Evolutionary conservation across 2,888 invertebrate species (phyloP), one percentile per base, ranked within the genome.

Genomic region (Minunthozetes semirufus): DNA sequence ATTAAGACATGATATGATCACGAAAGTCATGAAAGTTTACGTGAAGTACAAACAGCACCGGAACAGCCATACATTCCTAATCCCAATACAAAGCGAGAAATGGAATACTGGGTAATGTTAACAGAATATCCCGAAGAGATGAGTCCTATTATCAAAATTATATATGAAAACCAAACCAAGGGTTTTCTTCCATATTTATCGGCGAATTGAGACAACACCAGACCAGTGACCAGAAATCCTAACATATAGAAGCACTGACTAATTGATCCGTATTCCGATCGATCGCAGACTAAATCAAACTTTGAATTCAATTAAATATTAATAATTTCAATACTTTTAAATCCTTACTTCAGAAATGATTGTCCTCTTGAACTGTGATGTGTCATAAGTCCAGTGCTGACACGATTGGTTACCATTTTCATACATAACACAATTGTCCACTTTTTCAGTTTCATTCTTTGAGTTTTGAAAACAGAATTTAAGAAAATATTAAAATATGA

Each of bases 251-350:
- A 46, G 27, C 29, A 59, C 11, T 53, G 59, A n/a, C n/a, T 61
- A 8, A 72, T 15, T 15, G 72, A 59, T 11, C 61, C 53, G n/a
- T 33, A 59, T 11, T 59, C 29, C 22, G 72, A 53, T 25, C 72
- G 53, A 13, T 72, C 72, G 25, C 72, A 72, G 1, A 59, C 38
- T 59, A 72, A 61, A 59, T 72, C 59, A 25, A 53, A 72, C 72
- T 72, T 22, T 19, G 0, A 17, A 29, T 19, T 29, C 15, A 61
- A 56, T 53, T 6, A 29, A 19, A 56, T 22, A 19, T n/a, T 9
- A 33, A n/a, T 61, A 8, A 19, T 38, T 66, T 38, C 3, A 38
- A 38, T 0, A 19, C n/a, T 38, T 38, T 38, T 33, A 19, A 61
- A 61, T 59, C 59, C 72, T 13, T 59, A 72, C 72, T 13, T 72